Conservation (phyloP, 2,888 invertebrate genomes). For the Subacronicta megacephala region DNA sequence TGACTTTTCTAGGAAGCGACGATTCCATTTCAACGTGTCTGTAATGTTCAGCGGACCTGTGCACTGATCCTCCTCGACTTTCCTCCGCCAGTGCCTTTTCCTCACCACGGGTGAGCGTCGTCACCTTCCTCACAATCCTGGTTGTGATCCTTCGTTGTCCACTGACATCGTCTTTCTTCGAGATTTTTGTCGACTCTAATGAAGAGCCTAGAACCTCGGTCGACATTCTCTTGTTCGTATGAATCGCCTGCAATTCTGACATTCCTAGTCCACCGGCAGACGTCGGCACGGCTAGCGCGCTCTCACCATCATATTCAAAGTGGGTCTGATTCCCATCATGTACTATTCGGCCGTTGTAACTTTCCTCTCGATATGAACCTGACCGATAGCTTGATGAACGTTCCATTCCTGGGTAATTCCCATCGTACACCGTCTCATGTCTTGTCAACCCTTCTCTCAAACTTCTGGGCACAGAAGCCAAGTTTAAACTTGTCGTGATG, state of each 20-base stretch:
- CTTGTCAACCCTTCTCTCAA: constrained; percentile 86
- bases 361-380: constrained; percentile 81
- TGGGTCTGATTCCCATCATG: constrained; percentile 87
- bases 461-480: constrained; percentile 88
- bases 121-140: constrained; percentile 96
- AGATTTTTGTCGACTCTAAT: constrained; percentile 95
- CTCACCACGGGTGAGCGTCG: constrained; percentile 96
- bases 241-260: constrained; percentile 93
- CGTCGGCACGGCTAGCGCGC: constrained; percentile 81
- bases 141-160: constrained; percentile 96
- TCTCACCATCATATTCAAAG: constrained; percentile 85
- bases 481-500: constrained; percentile 90
- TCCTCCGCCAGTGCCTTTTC: constrained; percentile 94
- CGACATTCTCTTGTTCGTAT: constrained; percentile 94
- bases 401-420: constrained; percentile 85
- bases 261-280: constrained; percentile 83
- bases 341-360: constrained; percentile 84
- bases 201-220: constrained; percentile 96
- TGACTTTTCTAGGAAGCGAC: constrained; percentile 92
- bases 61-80: constrained; percentile 90
- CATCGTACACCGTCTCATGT: constrained; percentile 86
- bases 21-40: constrained; percentile 89
- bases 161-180: constrained; percentile 92
- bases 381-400: constrained; percentile 79
- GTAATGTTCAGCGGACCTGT: constrained; percentile 89